phyloP scores from a whole-genome alignment of 2,113 vertebrate species.

The Vireo altiloquus region DNA sequence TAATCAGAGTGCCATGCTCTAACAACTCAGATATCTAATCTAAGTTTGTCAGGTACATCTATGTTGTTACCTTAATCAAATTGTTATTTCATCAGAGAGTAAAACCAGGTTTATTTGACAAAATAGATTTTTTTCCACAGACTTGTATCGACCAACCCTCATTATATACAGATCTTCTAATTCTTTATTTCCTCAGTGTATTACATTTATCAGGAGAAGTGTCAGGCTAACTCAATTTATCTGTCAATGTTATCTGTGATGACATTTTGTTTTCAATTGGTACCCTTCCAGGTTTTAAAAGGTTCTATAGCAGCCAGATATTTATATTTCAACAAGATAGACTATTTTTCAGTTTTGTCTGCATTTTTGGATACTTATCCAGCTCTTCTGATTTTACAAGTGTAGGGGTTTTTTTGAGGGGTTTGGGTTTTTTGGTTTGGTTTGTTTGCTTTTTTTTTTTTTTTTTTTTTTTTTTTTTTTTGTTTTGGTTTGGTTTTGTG shows the following conservation, averaged over 20 bases:
- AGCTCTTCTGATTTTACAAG: neutral
- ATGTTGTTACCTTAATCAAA: neutral
- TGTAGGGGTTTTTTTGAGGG: rapidly evolving
- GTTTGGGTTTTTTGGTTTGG: neutral
- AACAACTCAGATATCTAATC: neutral
- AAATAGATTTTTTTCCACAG: neutral
- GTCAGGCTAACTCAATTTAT: neutral
- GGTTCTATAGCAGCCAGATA: neutral
- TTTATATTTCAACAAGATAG: neutral
- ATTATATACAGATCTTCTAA: neutral
- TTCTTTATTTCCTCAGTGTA: neutral
- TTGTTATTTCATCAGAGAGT: neutral
- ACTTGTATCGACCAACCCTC: neutral
- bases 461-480: neutral
- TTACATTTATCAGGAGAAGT: neutral
- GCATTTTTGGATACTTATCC: neutral
- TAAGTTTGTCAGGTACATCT: neutral
- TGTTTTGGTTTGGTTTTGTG: neutral
- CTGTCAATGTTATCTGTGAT: neutral
- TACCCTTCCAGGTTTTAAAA: neutral
- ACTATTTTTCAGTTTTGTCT: neutral
- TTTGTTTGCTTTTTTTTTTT: neutral
- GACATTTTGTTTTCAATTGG: neutral
- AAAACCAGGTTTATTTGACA: neutral
- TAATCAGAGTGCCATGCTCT: neutral